Evolutionary conservation across 2,888 invertebrate species (phyloP), one percentile per base, ranked within the genome.

Genomic region (Prosopocoilus inquinatus): DNA sequence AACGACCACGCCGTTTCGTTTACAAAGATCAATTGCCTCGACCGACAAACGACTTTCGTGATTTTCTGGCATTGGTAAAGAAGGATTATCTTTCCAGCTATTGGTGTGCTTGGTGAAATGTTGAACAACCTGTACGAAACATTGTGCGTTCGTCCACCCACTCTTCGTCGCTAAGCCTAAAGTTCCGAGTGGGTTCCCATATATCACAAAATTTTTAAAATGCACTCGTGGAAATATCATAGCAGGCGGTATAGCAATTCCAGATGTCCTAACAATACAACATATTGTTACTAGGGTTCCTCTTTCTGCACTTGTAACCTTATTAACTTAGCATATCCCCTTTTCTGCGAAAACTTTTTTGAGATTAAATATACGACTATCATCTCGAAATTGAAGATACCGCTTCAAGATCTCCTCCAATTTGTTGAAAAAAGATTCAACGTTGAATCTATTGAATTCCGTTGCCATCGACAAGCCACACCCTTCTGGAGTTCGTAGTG

Each of bases 131-230:
- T n/a, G n/a, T n/a, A n/a, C n/a, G n/a, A n/a, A n/a, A n/a, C 69
- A 49, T 38, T 70, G 66, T 9, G 62, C 53, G 38, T 66, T 73
- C 70, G 74, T 74, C 75, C 73, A 75, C 13, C 75, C 75, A 47
- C 64, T 64, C 49, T 68, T 66, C 58, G 64, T 66, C 28, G 71
- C 73, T 13, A 72, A 57, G 28, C 72, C 73, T 47, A 73, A 59
- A 36, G 70, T 69, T 36, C 72, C 71, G 45, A 67, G 53, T 51
- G 72, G 73, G 43, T 72, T 73, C 57, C 68, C 70, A 53, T 61
- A 62, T 13, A 72, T 55, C 70, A 73, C 71, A 44, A 62, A 58
- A 12, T 58, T 39, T 52, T 71, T 66, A 51, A 69, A 73, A 32
- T 67, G 62, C 47, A 66, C 67, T 33, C 73, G 62, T 1, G 72